A percentile compares a stretch with the other conserved stretches of the same genome.
Evolutionary conservation across 2,113 vertebrate genomes (phyloP).

Genomic region (Marmota flaviventris): DNA sequence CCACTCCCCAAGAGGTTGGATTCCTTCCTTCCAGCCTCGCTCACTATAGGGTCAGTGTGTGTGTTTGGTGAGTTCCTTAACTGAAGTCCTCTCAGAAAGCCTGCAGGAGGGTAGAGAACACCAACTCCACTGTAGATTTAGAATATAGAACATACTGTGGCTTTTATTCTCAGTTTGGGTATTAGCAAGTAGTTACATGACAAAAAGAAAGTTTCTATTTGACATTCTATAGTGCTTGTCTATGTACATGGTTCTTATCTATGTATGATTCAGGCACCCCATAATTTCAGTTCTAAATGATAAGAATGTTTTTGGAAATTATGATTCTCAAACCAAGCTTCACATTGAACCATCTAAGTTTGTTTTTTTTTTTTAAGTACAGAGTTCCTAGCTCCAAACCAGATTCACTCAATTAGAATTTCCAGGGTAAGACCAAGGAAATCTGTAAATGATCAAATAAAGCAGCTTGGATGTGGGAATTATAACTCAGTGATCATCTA

Average conservation of each 20-base stretch:
- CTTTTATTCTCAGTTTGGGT: not conserved
- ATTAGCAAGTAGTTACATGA: not conserved
- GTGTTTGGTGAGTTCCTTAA: not conserved
- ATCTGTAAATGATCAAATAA: not conserved
- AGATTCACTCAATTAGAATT: not conserved
- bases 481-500: not conserved
- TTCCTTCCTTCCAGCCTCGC: not conserved
- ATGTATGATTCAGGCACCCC: not conserved
- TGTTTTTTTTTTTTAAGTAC: not conserved
- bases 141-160: not conserved
- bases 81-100: not conserved
- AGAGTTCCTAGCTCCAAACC: not conserved
- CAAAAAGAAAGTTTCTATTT: constrained; percentile 18
- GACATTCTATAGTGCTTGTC: not conserved
- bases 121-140: not conserved
- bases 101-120: not conserved
- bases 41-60: not conserved
- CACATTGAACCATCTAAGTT: not conserved
- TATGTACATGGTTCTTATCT: not conserved
- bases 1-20: not conserved
- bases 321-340: constrained; percentile 1
- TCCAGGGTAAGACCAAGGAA: not conserved
- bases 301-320: not conserved
- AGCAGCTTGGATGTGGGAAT: not conserved
- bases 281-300: not conserved